Conservation (phyloP, 92 coral and sea anemone species). For the Ricordea florida region DNA sequence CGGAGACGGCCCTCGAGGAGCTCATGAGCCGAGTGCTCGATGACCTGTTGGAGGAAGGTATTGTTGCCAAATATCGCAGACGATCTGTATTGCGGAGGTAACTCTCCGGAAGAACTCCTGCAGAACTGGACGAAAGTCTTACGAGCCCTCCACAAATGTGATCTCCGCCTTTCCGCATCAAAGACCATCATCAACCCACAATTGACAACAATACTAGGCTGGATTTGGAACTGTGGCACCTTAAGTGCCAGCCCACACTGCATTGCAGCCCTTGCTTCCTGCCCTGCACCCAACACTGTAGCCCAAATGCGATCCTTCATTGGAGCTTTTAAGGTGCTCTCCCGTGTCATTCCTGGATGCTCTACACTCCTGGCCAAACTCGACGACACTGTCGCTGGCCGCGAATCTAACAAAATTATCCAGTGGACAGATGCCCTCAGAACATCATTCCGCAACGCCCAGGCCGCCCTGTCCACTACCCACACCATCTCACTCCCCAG, state of each 20-base stretch:
- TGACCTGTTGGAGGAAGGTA: slow-evolving; percentile 39
- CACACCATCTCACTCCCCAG: slow-evolving; percentile 51
- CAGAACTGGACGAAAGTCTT: slow-evolving; percentile 46
- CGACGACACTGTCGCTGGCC: slow-evolving; percentile 55
- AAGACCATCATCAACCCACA: slow-evolving; percentile 45
- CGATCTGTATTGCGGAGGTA: slow-evolving; percentile 45
- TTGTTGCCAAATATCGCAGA: slow-evolving; percentile 42
- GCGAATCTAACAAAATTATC: slow-evolving; percentile 39
- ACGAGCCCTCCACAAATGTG: slow-evolving; percentile 44
- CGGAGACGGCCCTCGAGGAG: slow-evolving; percentile 65
- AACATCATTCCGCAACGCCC: slow-evolving; percentile 44
- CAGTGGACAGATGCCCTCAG: slow-evolving; percentile 53
- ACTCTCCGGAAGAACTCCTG: slow-evolving; percentile 30
- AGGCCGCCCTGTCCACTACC: slow-evolving; percentile 39
- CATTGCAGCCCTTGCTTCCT: slow-evolving; percentile 47
- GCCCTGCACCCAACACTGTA: slow-evolving; percentile 45
- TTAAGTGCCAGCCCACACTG: slow-evolving; percentile 58
- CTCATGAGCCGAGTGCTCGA: slow-evolving; percentile 56
- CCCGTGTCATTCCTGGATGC: slow-evolving; percentile 59
- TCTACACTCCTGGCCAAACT: slow-evolving; percentile 52
- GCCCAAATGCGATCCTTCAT: slow-evolving; percentile 48
- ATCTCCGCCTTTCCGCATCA: slow-evolving; percentile 46
- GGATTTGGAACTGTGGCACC: slow-evolving; percentile 52
- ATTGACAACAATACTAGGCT: slow-evolving; percentile 40
- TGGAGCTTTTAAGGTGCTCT: slow-evolving; percentile 56